A percentile compares a stretch with the other conserved stretches of the same genome.
These are phyloP conservation scores for Pseudomyrmex dendroicus DNA, from an alignment of 1,140 invertebrate species.

Conservation along the genomic window DNA sequence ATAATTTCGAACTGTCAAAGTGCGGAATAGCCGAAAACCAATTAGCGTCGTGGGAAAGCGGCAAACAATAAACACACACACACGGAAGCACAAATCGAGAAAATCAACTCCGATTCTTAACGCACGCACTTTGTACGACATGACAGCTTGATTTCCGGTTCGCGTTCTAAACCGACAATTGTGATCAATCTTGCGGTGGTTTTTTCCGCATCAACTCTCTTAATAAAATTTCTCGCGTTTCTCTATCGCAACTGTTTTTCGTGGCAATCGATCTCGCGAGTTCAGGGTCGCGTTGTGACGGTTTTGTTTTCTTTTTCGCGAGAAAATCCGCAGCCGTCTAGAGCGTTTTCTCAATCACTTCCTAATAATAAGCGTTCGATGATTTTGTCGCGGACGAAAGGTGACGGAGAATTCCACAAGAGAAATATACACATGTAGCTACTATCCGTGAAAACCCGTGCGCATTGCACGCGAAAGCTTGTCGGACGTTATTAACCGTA, in stretches of 20 bases:
- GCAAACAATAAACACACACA: slow-evolving; percentile 5
- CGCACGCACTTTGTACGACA: neutral
- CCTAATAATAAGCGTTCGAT: neutral
- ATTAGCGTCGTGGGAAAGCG: too few species aligned
- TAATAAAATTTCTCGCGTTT: slow-evolving; percentile 43
- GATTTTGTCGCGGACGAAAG: neutral
- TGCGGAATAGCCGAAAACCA: too few species aligned
- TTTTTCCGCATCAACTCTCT: neutral
- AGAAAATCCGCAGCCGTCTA: slow-evolving; percentile 21
- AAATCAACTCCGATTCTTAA: too few species aligned
- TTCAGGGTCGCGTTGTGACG: slow-evolving; percentile 37
- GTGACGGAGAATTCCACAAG: slow-evolving; percentile 8
- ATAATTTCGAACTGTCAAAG: too few species aligned
- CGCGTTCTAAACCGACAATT: neutral
- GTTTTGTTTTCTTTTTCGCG: neutral
- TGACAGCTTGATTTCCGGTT: slow-evolving; percentile 22
- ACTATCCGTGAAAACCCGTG: neutral
- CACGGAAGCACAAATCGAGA: too few species aligned
- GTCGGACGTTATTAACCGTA: slow-evolving; percentile 25
- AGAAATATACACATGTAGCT: neutral
- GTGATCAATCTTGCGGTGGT: slow-evolving; percentile 30
- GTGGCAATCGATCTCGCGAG: slow-evolving; percentile 33
- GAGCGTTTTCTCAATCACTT: slow-evolving; percentile 5
- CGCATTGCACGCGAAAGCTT: neutral
- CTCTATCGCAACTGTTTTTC: slow-evolving; percentile 7